Base-by-base conservation (phyloP, 1,140 invertebrate genomes). In the Drosophila malerkotliana region DNA sequence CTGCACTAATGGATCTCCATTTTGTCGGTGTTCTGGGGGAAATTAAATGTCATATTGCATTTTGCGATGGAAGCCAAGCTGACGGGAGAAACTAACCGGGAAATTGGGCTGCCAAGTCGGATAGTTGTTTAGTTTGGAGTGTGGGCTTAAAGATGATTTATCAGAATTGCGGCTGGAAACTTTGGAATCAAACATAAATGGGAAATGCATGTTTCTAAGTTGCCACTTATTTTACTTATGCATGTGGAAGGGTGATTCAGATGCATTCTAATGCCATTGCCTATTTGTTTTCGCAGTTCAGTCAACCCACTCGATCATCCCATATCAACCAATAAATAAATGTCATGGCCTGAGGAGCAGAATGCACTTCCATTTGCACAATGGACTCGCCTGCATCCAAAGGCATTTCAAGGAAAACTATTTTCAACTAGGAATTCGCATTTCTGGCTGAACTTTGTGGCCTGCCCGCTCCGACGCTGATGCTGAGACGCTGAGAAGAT, bases 361-460 rank as follows among this genome's bases (percentile, higher is more conserved):
- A 73, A 56, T 74, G 71, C 71, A 74, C 57, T 64, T 39, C 60
- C 32, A 74, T 64, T 58, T 41, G 64, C 32, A 26, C 67, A 26
- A 7, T 26, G 32, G 45, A 48, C 69, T 37, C 44, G 3, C 67
- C 18, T 55, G 44, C 45, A 69, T 32, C 61, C 49, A 76, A 76
- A 76, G 72, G 62, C 72, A 76, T 76, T 76, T 76, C 73, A 76
- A 76, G 73, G 73, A 76, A 76, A 76, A 64, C 73, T 76, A 76
- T 76, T 76, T 76, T 68, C 44, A 68, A 60, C 56, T 51, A 60
- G 41, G 72, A 76, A 76, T 76, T 51, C 57, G 55, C 74, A 62
- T 66, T 37, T 47, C 14, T 30, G 6, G 30, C 55, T 72, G 68
- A 72, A 72, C 68, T 62, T 12, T 71, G 32, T 69, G 52, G 66